Evolutionary conservation across 2,888 invertebrate species (phyloP), one percentile per base, ranked within the genome.

Genomic region (Agriopis leucophaearia): DNA sequence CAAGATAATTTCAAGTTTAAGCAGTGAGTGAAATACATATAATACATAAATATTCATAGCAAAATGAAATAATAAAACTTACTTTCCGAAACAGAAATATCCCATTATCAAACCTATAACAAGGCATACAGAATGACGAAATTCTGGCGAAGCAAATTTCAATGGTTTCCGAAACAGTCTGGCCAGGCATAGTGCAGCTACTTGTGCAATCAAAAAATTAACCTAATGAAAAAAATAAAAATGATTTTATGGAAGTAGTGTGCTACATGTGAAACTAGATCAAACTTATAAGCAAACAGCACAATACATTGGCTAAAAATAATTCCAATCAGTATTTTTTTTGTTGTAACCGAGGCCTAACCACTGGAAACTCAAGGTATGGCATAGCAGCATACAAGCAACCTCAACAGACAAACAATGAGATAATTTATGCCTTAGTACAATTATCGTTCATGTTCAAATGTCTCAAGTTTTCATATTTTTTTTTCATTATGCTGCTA

Each of bases 21-120:
- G 55, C 62, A 44, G 55, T n/a, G 8, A 54, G 16, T 7, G 12
- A 55, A 18, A 42, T 27, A n/a, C n/a, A 13, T 55, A 58, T 6
- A 59, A 59, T 59, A 64, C 13, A 35, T 60, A 66, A 10, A 50
- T 52, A 57, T 42, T 56, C 10, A 15, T 42, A 59, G 48, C 40
- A 60, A 60, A 57, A 68, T 56, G 44, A 50, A 64, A 63, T 66
- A 70, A 70, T 65, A 68, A 59, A 83, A 94, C 96, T 96, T 95
- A 97, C 96, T 95, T 96, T 91, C 98, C 98, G 90, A 97, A 98
- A 92, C 97, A 97, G 94, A 98, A 97, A 93, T 97, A 97, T 78
- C 97, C 97, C 88, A 98, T 96, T 80, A 95, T 89, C 83, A 98
- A 94, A 79, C 98, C 98, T 84, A 97, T 93, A 74, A 96, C 88